These are phyloP conservation scores for Neodontobutis hainanensis DNA, from an alignment of 2,113 vertebrate species.

Conservation along the genomic window DNA sequence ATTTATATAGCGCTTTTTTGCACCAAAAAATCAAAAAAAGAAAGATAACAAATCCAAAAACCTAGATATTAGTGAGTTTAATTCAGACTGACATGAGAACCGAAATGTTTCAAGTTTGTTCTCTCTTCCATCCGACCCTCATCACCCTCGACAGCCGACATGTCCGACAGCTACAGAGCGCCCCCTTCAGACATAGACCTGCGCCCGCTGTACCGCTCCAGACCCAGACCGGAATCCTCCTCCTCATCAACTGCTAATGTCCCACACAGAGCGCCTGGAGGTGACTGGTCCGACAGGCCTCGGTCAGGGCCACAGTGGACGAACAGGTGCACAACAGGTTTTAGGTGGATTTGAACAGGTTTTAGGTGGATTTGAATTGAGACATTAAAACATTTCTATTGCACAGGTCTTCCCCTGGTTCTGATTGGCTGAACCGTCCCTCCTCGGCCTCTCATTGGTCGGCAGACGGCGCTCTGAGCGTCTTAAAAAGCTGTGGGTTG, in stretches of 20 bases:
- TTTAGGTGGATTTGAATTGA: too few species aligned
- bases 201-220: neutral
- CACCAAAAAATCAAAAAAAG: too few species aligned
- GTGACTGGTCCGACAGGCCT: neutral
- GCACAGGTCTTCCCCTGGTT: neutral
- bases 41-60: too few species aligned
- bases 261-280: too few species aligned
- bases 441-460: neutral
- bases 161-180: neutral
- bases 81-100: too few species aligned
- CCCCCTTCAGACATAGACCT: neutral
- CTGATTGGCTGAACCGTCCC: neutral
- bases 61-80: too few species aligned
- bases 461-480: slow-evolving; percentile 91
- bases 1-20: too few species aligned
- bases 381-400: too few species aligned
- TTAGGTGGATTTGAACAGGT: too few species aligned
- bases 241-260: too few species aligned
- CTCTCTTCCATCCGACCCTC: too few species aligned
- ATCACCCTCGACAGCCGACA: neutral
- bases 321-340: neutral
- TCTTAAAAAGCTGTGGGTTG: slow-evolving; percentile 96
- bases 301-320: neutral
- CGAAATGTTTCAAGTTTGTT: too few species aligned
- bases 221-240: neutral